Evolutionary conservation across 2,113 vertebrate genomes (phyloP), one percentile per base, ranked within the genome.

Genomic region (Pagrus major): DNA sequence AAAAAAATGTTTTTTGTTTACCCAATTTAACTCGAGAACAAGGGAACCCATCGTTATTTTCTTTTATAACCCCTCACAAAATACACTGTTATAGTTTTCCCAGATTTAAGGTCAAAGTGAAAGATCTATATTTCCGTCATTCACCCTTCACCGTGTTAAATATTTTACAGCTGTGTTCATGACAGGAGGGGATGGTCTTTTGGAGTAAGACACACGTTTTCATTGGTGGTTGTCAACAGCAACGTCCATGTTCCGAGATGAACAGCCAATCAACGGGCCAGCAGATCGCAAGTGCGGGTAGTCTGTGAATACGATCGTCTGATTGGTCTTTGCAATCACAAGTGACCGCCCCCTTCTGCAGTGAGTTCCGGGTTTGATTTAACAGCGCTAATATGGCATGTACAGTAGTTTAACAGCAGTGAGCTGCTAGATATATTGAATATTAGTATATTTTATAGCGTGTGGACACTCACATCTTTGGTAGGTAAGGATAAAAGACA

Each of bases 161-260:
- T 35, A 5, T 14, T 20, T 21, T 12, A 12, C 3, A 56, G 9
- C 54, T 54, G n/a, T 5, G 9, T 8, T 10, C 27, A 4, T 47
- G 6, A 2, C 60, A 23, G 9, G 21, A 33, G 23, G 18, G 70
- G 52, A 7, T 18, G 15, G 37, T 37, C 7, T n/a, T 55, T 49
- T 0, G 1, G 15, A 23, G 2, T 25, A 1, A 42, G 31, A 63
- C 27, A 3, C 1, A 8, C 1, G 1, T 55, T 25, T 31, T 73
- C 3, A 85, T 89, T 90, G 88, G 88, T 44, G 3, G 27, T 33
- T 35, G 14, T 0, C 2, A 21, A 25, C 44, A 31, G 78, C 69
- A 46, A 71, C 72, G 33, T 6, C 10, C 44, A 91, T 95, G 93
- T 91, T 94, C 91, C 93, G 94, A 94, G 84, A 63, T 2, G 5